phyloP scores from a whole-genome alignment of 2,888 invertebrate genomes.

The Lochmaea crataegi region DNA sequence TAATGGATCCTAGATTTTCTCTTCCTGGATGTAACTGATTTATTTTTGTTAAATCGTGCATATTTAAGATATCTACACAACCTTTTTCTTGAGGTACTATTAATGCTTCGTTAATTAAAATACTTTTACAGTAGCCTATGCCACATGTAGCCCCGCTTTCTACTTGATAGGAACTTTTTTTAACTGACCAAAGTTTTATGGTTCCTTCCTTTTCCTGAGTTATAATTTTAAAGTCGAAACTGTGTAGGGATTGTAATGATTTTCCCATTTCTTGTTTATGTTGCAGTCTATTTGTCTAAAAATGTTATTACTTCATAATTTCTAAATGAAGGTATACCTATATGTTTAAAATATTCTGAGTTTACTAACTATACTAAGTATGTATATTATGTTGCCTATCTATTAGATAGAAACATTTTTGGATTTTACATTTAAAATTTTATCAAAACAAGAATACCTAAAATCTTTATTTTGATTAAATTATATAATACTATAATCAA shows the following conservation, averaged over 20 bases:
- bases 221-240: constrained; percentile 72
- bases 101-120: constrained; percentile 71
- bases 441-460: neutral
- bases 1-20: constrained; percentile 71
- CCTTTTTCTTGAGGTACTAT: constrained; percentile 75
- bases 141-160: constrained; percentile 71
- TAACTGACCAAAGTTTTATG: constrained; percentile 74
- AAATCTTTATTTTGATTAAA: neutral
- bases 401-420: neutral
- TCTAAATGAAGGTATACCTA: no score
- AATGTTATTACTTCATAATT: constrained; percentile 53
- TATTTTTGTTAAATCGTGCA: constrained; percentile 61
- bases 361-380: neutral
- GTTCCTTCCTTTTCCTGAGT: constrained; percentile 81
- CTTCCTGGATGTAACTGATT: constrained; percentile 64
- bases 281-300: constrained; percentile 78
- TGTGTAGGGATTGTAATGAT: constrained; percentile 73
- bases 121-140: constrained; percentile 79
- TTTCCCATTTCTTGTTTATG: constrained; percentile 75
- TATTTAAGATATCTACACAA: constrained; percentile 66
- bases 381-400: constrained; percentile 5
- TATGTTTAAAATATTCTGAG: neutral
- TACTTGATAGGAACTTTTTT: constrained; percentile 70
- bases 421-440: neutral
- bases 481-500: neutral